phyloP scores from a whole-genome alignment of 2,797 vertebrate species.

The Clarias pachynema region DNA sequence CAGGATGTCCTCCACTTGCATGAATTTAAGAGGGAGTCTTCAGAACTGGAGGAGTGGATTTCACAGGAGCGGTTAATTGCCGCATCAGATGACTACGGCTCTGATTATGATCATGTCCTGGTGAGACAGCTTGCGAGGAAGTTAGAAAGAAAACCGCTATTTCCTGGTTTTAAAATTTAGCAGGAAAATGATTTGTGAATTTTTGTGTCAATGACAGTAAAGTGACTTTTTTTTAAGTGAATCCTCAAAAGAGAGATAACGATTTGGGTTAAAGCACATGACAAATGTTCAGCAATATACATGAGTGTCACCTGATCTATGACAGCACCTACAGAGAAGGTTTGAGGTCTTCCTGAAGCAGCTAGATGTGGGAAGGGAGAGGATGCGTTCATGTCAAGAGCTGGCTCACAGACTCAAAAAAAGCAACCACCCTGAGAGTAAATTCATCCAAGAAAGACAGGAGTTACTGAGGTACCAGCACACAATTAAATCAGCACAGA shows the following conservation, averaged over 20 bases:
- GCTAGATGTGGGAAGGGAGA: slow-evolving; percentile 74
- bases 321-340: slow-evolving; percentile 77
- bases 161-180: not conserved
- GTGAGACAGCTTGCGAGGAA: slow-evolving; percentile 65
- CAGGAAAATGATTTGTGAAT: not conserved
- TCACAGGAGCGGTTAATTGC: slow-evolving; percentile 74
- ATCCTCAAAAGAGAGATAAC: not conserved
- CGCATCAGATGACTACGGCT: slow-evolving; percentile 77
- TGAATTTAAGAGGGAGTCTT: slow-evolving; percentile 79
- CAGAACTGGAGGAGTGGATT: slow-evolving; percentile 84
- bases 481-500: not conserved
- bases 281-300: not conserved
- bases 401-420: slow-evolving; percentile 72
- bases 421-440: slow-evolving; percentile 71
- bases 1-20: slow-evolving; percentile 81
- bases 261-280: not conserved
- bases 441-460: slow-evolving; percentile 70
- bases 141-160: not conserved
- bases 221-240: not conserved
- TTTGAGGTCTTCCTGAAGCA: slow-evolving; percentile 80
- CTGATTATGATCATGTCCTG: slow-evolving; percentile 79
- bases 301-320: slow-evolving; percentile 28
- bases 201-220: not conserved
- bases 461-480: slow-evolving; percentile 75
- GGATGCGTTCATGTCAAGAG: slow-evolving; percentile 72